Evolutionary conservation across 1,140 invertebrate genomes (phyloP).

Genomic region (Akabosia matsudoensis): DNA sequence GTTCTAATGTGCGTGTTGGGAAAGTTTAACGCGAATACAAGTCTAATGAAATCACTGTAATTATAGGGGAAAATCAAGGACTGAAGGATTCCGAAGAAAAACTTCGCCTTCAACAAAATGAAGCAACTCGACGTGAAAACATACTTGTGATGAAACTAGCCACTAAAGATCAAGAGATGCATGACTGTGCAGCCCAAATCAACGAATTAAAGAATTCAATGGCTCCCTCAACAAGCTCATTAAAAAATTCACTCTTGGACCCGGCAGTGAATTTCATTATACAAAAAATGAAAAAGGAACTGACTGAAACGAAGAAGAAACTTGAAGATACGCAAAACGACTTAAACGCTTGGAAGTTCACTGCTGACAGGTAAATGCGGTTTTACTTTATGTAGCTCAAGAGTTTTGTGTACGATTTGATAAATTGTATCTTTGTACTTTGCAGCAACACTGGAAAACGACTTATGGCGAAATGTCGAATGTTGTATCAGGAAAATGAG

Average conservation of each 20-base stretch:
- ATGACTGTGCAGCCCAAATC: constrained; percentile 91
- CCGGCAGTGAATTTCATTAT: constrained; percentile 94
- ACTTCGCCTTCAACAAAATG: constrained; percentile 73
- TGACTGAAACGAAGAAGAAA: constrained; percentile 81
- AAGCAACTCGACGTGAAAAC: constrained; percentile 84
- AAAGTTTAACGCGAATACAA: neutral
- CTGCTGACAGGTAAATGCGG: constrained; percentile 83
- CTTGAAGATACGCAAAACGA: constrained; percentile 97
- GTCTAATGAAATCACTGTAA: neutral
- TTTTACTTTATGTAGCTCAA: neutral
- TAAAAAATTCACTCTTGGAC: constrained; percentile 82
- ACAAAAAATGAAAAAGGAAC: constrained; percentile 84
- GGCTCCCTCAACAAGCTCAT: constrained; percentile 69
- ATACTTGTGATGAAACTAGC: constrained; percentile 83
- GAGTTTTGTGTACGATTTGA: no score
- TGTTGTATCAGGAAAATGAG: constrained; percentile 97
- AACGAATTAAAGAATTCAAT: constrained; percentile 81
- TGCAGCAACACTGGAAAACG: constrained; percentile 88
- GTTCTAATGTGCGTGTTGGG: neutral
- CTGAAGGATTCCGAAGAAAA: constrained; percentile 78
- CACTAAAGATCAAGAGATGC: constrained; percentile 93
- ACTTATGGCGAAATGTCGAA: constrained; percentile 93
- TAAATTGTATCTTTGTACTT: constrained; percentile 31
- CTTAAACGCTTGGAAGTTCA: constrained; percentile 97
- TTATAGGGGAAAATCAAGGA: constrained; percentile 48